These are phyloP conservation scores for Solenopsis invicta DNA, from an alignment of 1,140 invertebrate genomes.

Conservation along the genomic window DNA sequence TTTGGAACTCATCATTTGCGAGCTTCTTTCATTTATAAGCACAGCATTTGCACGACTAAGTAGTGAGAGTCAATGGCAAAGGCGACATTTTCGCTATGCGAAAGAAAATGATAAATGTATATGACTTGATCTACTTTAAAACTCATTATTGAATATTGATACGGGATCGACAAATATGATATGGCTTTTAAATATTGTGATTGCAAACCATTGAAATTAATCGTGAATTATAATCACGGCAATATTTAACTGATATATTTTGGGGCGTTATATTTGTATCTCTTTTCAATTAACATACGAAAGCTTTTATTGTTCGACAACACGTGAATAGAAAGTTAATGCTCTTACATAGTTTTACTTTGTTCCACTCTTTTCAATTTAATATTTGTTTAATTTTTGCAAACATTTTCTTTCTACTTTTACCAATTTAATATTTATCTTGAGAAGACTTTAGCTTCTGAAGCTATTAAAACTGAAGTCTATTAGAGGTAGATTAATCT, in stretches of 20 bases:
- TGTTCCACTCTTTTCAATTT: neutral
- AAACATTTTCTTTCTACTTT: neutral
- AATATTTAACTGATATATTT: slow-evolving; percentile 8
- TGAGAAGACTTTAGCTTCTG: neutral
- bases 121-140: neutral
- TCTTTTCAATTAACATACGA: neutral
- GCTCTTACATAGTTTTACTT: neutral
- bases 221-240: neutral
- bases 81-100: neutral
- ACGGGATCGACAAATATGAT: neutral
- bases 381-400: neutral
- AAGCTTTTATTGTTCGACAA: neutral
- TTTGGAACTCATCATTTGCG: neutral
- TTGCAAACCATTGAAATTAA: slow-evolving; percentile 8
- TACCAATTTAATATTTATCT: neutral
- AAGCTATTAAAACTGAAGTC: neutral
- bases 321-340: neutral
- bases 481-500: neutral
- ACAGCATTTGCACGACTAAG: neutral
- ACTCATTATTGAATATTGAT: neutral
- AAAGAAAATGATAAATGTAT: neutral
- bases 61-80: slow-evolving; percentile 16
- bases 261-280: slow-evolving; percentile 1
- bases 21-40: neutral
- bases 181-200: neutral